phyloP scores from a whole-genome alignment of 2,113 vertebrate genomes.

The Eretmochelys imbricata region DNA sequence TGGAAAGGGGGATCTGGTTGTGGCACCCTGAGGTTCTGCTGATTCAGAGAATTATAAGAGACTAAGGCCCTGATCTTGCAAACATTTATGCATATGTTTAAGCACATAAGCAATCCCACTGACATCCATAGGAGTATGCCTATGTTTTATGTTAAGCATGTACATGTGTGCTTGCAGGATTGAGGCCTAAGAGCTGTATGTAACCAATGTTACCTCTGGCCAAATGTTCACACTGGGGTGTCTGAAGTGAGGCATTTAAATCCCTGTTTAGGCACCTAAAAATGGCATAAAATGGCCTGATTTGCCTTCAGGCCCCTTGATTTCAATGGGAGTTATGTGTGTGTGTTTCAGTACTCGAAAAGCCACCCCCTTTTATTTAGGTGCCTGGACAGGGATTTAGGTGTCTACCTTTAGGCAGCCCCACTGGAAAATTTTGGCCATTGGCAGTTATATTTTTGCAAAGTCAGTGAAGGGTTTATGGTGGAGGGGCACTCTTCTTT shows the following conservation, averaged over 20 bases:
- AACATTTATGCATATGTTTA: neutral
- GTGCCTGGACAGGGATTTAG: neutral
- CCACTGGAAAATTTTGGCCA: constrained; percentile 7
- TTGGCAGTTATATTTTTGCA: neutral
- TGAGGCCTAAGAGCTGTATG: neutral
- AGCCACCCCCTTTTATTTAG: neutral
- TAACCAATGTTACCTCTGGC: neutral
- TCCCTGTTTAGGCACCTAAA: neutral
- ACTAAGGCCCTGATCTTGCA: neutral
- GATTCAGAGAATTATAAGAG: neutral
- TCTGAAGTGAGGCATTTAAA: neutral
- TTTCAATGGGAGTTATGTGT: neutral
- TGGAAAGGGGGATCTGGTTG: neutral
- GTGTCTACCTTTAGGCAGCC: neutral
- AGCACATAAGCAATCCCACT: neutral
- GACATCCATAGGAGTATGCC: neutral
- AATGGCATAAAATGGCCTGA: neutral
- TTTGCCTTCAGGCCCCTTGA: neutral
- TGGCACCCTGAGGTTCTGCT: neutral
- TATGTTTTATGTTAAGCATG: neutral
- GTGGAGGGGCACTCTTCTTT: neutral
- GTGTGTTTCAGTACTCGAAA: neutral
- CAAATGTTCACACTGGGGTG: neutral
- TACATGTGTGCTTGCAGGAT: neutral
- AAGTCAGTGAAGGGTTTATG: neutral